These are phyloP conservation scores for Aptenodytes forsteri DNA, from an alignment of 2,113 vertebrate species.

Conservation along the genomic window DNA sequence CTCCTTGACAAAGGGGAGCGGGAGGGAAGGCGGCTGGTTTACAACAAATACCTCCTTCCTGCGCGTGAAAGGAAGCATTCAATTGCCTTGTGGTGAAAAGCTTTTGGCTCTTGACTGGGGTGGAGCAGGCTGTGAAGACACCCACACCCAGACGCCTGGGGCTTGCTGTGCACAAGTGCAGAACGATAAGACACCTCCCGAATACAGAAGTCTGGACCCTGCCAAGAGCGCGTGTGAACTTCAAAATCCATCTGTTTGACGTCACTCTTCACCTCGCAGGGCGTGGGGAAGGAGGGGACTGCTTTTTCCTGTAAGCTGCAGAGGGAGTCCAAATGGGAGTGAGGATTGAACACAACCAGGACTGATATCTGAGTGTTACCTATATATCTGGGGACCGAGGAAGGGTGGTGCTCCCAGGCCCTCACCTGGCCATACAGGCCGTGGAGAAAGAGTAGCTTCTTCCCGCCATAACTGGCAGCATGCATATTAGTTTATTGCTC, in stretches of 20 bases:
- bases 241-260: not conserved
- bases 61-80: conserved; percentile 28
- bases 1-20: not conserved
- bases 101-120: conserved; percentile 22
- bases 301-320: not conserved
- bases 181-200: not conserved
- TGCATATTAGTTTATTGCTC: not conserved
- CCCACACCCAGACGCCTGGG: conserved; percentile 20
- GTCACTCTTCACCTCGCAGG: not conserved
- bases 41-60: conserved; percentile 11
- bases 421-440: not conserved
- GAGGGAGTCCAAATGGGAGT: not conserved
- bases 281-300: not conserved
- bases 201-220: not conserved
- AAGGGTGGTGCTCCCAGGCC: not conserved
- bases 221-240: not conserved
- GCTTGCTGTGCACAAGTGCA: conserved; percentile 1
- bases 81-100: conserved; percentile 53
- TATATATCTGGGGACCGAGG: not conserved
- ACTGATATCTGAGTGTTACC: not conserved
- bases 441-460: not conserved
- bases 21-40: not conserved
- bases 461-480: rapidly evolving
- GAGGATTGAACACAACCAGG: not conserved
- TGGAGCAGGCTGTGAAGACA: conserved; percentile 6